Evolutionary conservation across 2,113 vertebrate genomes (phyloP).

Genomic region (Centropus bengalensis): DNA sequence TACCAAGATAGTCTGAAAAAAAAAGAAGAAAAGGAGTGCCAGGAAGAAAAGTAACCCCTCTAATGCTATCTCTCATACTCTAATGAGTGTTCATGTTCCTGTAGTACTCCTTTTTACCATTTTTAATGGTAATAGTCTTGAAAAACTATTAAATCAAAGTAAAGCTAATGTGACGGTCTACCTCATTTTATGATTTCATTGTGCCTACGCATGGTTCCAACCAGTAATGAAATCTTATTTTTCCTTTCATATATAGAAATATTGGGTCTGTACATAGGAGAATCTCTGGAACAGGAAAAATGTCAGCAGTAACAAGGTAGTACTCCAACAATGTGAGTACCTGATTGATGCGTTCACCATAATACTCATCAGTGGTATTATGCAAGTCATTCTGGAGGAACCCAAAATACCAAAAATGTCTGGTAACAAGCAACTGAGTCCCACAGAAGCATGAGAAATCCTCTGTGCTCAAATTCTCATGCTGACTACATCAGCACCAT

Average conservation of each 20-base stretch:
- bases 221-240: neutral
- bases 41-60: slow-evolving; percentile 8
- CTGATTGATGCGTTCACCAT: neutral
- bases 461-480: neutral
- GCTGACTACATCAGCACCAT: neutral
- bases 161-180: neutral
- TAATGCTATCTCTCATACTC: neutral
- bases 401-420: neutral
- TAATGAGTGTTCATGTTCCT: neutral
- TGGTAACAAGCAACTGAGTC: neutral
- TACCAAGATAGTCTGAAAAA: slow-evolving; percentile 3
- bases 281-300: neutral
- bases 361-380: neutral
- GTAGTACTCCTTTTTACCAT: neutral
- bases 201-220: accelerated
- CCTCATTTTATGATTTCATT: neutral
- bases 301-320: neutral
- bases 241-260: neutral
- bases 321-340: neutral
- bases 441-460: neutral
- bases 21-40: neutral
- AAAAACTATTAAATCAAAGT: neutral
- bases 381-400: too few species aligned
- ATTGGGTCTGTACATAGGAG: neutral
- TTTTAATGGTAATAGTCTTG: neutral